Percentiles rank a stretch among this genome's conserved stretches.
phyloP scores from a whole-genome alignment of 1,140 invertebrate genomes.

The Maconellicoccus hirsutus region DNA sequence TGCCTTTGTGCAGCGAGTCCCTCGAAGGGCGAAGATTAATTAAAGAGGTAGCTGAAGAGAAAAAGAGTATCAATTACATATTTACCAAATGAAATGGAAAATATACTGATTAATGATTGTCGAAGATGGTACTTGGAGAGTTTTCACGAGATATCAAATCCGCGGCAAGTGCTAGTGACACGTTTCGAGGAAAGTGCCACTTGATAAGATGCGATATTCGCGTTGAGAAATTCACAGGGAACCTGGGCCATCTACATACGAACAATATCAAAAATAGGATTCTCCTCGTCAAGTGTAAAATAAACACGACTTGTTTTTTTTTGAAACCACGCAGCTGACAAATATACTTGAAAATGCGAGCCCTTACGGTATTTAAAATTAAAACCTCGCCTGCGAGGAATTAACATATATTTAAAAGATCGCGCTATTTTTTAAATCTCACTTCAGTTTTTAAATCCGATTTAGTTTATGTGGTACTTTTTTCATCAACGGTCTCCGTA shows the following conservation, averaged over 20 bases:
- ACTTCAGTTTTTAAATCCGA: conserved; percentile 7
- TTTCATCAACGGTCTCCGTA: no score
- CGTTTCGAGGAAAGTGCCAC: no score
- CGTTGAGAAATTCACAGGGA: no score
- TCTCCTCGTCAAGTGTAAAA: conserved; percentile 1
- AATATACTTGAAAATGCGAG: not conserved
- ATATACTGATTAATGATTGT: conserved; percentile 3
- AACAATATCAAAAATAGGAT: not conserved
- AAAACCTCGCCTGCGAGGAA: not conserved
- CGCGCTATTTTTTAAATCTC: not conserved
- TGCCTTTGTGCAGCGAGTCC: not conserved
- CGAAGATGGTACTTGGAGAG: not conserved
- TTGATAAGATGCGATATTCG: no score
- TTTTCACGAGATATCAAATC: not conserved
- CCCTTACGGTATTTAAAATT: not conserved
- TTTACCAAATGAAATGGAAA: conserved; percentile 9
- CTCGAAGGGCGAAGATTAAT: not conserved
- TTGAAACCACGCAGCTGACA: not conserved
- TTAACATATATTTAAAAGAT: not conserved
- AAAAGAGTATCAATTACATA: not conserved
- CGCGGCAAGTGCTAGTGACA: not conserved
- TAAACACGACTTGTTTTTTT: not conserved
- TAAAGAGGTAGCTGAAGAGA: not conserved
- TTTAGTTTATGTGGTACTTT: not conserved
- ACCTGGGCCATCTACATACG: not conserved